A percentile compares a stretch with the other conserved stretches of the same genome.
phyloP scores from a whole-genome alignment of 92 coral and sea anemone species.

The Bergia sp. region DNA sequence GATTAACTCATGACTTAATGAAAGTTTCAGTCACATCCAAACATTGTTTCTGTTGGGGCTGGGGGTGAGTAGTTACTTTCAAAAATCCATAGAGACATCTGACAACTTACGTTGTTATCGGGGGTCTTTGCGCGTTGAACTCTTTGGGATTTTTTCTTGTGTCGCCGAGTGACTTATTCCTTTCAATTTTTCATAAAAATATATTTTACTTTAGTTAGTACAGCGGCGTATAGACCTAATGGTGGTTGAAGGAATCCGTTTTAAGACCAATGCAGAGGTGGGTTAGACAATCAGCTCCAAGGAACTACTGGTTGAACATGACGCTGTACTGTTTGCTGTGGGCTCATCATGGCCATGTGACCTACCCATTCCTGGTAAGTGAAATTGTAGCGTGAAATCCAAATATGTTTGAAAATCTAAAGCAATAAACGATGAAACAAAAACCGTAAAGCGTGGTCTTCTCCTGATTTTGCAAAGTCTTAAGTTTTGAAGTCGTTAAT shows the following conservation, averaged over 20 bases:
- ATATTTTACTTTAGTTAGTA: constrained; percentile 59
- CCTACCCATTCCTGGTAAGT: constrained; percentile 87
- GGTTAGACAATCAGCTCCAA: constrained; percentile 78
- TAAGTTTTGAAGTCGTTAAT: too few species aligned
- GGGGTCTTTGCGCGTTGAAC: neutral
- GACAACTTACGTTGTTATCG: neutral
- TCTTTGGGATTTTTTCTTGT: too few species aligned
- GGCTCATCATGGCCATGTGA: constrained; percentile 97
- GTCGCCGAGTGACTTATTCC: too few species aligned
- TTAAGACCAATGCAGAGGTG: constrained; percentile 82
- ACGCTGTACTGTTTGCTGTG: constrained; percentile 91
- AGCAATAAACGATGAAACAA: neutral
- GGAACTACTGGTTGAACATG: constrained; percentile 75
- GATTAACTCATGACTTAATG: too few species aligned
- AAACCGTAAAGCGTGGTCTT: too few species aligned
- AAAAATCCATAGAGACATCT: too few species aligned
- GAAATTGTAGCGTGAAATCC: neutral
- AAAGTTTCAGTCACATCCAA: too few species aligned
- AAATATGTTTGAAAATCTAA: neutral
- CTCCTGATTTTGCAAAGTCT: too few species aligned
- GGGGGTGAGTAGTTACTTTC: too few species aligned
- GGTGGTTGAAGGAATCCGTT: constrained; percentile 81
- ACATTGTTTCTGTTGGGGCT: too few species aligned
- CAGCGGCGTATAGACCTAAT: constrained; percentile 87
- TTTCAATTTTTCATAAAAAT: neutral